Evolutionary conservation across 2,113 vertebrate genomes (phyloP).

Genomic region (Aptenodytes patagonicus): DNA sequence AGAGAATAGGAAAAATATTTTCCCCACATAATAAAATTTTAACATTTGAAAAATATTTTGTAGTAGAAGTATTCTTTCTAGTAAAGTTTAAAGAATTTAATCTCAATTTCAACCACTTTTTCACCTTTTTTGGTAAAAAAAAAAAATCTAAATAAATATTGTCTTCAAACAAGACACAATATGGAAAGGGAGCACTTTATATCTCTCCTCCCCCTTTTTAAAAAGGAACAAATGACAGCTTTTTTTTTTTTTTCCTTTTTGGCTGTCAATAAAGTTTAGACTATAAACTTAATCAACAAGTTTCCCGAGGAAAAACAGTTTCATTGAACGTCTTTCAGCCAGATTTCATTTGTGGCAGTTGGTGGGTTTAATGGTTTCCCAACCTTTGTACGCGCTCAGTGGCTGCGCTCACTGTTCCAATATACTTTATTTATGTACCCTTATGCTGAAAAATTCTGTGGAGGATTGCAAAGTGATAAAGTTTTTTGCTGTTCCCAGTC

Average conservation of each 20-base stretch:
- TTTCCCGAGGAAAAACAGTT: neutral
- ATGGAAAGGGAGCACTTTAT: neutral
- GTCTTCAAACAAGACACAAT: neutral
- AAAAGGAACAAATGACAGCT: neutral
- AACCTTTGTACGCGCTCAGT: rapidly evolving
- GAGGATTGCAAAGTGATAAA: neutral
- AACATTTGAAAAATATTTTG: neutral
- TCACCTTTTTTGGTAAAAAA: rapidly evolving
- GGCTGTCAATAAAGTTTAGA: rapidly evolving
- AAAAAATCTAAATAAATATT: neutral
- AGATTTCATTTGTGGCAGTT: neutral
- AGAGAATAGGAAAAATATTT: neutral
- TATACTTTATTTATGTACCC: neutral
- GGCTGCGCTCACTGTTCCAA: neutral
- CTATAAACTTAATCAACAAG: neutral
- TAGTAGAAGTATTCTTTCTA: neutral
- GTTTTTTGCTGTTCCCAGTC: neutral
- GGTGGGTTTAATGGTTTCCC: neutral
- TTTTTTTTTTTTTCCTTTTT: too few relatives aligned
- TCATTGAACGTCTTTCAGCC: neutral
- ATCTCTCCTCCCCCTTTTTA: neutral
- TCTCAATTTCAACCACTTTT: neutral
- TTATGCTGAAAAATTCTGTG: neutral
- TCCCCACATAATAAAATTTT: neutral
- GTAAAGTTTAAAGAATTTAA: neutral